Percentiles rank a stretch among this genome's conserved stretches.
Evolutionary conservation across 23 tunicate genomes (phyloP).

Genomic region (Styela plicata): DNA sequence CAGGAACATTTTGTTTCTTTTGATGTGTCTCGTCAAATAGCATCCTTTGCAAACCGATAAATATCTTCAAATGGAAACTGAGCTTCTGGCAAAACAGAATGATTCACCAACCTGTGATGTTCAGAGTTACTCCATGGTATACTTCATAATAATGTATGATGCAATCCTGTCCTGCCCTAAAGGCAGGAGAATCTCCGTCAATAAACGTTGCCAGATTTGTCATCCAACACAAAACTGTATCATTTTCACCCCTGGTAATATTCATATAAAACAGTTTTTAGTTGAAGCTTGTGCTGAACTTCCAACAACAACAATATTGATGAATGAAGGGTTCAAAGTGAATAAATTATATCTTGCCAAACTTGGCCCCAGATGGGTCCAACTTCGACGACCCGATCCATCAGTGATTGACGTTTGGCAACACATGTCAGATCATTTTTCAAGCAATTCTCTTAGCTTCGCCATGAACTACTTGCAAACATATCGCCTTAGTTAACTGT

Average conservation of each 20-base stretch:
- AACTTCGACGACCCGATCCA: too few relatives aligned
- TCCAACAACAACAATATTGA: too few relatives aligned
- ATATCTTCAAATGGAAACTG: background rate
- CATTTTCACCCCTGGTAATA: constrained; percentile 15
- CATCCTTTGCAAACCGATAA: too few relatives aligned
- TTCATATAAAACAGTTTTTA: too few relatives aligned
- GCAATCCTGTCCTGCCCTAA: constrained; percentile 16
- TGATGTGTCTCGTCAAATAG: too few relatives aligned
- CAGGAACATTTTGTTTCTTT: too few relatives aligned
- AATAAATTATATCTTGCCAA: background rate
- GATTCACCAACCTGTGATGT: background rate
- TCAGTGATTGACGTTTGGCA: too few relatives aligned
- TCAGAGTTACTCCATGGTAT: background rate
- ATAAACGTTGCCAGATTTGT: constrained; percentile 7
- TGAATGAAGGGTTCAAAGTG: too few relatives aligned
- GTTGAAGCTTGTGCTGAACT: too few relatives aligned
- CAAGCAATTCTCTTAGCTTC: too few relatives aligned
- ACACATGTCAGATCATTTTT: too few relatives aligned
- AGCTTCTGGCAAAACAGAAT: background rate
- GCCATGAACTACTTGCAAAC: background rate
- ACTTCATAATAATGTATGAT: constrained; percentile 5
- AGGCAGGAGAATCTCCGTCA: background rate
- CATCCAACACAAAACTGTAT: constrained; percentile 27
- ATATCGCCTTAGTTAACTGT: background rate
- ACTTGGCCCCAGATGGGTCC: background rate